Conservation (phyloP, 2,797 vertebrate genomes). For the Alcedo quadribrachys region DNA sequence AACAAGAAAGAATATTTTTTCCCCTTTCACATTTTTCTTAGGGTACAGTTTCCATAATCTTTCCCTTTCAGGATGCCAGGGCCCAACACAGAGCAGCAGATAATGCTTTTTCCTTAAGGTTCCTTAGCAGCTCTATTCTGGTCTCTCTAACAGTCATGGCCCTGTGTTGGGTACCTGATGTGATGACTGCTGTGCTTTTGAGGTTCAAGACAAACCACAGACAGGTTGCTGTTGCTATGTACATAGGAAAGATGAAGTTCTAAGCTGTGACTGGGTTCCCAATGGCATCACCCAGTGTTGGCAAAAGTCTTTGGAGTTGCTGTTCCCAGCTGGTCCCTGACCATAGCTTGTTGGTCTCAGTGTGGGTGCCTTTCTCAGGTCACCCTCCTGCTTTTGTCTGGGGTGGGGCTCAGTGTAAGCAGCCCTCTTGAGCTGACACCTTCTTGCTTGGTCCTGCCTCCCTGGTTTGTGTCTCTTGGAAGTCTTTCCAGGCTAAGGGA, state of each 20-base stretch:
- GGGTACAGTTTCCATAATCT: not conserved
- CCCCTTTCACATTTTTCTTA: not conserved
- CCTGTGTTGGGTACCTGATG: not conserved
- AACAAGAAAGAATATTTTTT: not conserved
- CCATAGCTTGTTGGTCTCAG: rapidly evolving
- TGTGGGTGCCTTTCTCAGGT: rapidly evolving
- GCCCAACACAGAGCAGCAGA: not conserved
- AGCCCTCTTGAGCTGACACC: not conserved
- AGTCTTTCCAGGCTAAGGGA: not conserved
- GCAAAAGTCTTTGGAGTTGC: not conserved
- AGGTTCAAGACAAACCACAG: not conserved
- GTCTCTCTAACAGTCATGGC: not conserved
- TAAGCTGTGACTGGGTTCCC: not conserved
- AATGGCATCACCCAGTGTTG: rapidly evolving
- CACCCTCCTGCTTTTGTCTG: not conserved
- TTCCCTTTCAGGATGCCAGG: not conserved
- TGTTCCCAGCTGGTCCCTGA: not conserved
- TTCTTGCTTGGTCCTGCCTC: not conserved
- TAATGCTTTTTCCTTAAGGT: not conserved
- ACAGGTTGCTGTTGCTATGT: not conserved
- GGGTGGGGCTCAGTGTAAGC: not conserved
- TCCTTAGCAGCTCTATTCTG: not conserved
- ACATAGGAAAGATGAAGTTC: not conserved
- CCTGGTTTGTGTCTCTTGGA: not conserved
- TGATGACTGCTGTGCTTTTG: rapidly evolving